A percentile compares a stretch with the other conserved stretches of the same genome.
phyloP scores from a whole-genome alignment of 2,113 vertebrate species.

The Dermatemys mawii region DNA sequence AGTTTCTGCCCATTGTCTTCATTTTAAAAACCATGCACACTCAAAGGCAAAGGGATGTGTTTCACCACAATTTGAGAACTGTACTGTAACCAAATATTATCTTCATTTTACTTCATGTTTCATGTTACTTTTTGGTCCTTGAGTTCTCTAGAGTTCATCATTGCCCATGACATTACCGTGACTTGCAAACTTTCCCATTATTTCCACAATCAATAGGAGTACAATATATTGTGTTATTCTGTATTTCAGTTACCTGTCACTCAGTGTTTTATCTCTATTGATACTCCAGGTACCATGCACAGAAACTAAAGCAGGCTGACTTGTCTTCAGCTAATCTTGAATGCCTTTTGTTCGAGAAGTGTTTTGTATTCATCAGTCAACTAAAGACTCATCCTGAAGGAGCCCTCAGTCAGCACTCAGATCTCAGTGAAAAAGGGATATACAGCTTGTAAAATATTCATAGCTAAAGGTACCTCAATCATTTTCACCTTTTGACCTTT shows the following conservation, averaged over 20 bases:
- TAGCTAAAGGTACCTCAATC: constrained; percentile 82
- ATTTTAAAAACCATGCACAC: constrained; percentile 87
- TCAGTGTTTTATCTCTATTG: constrained; percentile 87
- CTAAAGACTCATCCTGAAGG: constrained; percentile 91
- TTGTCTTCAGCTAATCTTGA: constrained; percentile 89
- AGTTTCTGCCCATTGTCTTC: constrained; percentile 92
- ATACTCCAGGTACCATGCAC: constrained; percentile 85
- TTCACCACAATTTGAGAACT: constrained; percentile 90
- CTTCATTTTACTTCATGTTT: constrained; percentile 91
- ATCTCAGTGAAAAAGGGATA: constrained; percentile 86
- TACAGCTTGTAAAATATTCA: constrained; percentile 88
- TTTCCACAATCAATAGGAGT: constrained; percentile 85
- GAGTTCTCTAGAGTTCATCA: constrained; percentile 83
- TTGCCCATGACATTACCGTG: constrained; percentile 80
- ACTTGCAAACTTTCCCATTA: constrained; percentile 83
- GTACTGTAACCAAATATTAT: constrained; percentile 94
- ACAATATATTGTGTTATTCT: constrained; percentile 88
- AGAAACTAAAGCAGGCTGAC: constrained; percentile 89
- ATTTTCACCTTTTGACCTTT: constrained; percentile 88
- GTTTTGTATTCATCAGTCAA: constrained; percentile 95
- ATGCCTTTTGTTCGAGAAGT: constrained; percentile 88
- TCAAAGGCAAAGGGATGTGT: constrained; percentile 88
- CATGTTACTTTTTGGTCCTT: constrained; percentile 92
- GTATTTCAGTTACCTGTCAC: constrained; percentile 82
- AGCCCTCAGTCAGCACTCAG: constrained; percentile 88